These are phyloP conservation scores for Acrobasis consociella DNA, from an alignment of 2,888 invertebrate genomes.

Conservation along the genomic window DNA sequence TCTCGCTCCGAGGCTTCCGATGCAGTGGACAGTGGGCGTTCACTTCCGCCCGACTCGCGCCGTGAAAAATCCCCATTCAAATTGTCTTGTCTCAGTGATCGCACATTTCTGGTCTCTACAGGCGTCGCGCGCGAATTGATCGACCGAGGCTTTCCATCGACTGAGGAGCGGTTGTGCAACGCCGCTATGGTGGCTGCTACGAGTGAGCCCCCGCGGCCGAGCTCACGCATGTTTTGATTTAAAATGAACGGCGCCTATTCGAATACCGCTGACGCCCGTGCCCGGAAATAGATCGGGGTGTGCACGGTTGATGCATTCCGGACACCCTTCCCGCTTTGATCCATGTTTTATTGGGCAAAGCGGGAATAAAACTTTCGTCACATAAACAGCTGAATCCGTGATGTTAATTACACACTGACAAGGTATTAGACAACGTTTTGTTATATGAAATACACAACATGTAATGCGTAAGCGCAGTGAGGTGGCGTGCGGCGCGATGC, in stretches of 20 bases:
- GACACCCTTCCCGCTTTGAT: slow-evolving; percentile 68
- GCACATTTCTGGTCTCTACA: slow-evolving; percentile 55
- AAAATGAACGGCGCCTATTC: slow-evolving; percentile 74
- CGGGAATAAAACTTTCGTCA: slow-evolving; percentile 38
- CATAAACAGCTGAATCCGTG: slow-evolving; percentile 29
- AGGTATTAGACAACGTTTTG: slow-evolving; percentile 37
- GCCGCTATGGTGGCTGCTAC: slow-evolving; percentile 83
- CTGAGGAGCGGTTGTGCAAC: slow-evolving; percentile 69
- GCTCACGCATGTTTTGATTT: slow-evolving; percentile 80
- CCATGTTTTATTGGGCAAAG: slow-evolving; percentile 54
- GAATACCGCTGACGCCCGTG: slow-evolving; percentile 74
- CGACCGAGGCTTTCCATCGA: slow-evolving; percentile 60
- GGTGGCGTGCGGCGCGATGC: slow-evolving; percentile 55
- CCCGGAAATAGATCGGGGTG: slow-evolving; percentile 78
- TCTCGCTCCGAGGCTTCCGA: slow-evolving; percentile 77
- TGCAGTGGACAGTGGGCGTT: slow-evolving; percentile 75
- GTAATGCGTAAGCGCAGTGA: slow-evolving; percentile 47
- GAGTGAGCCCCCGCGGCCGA: slow-evolving; percentile 81
- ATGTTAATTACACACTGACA: slow-evolving; percentile 36
- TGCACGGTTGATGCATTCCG: slow-evolving; percentile 71
- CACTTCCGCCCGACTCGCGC: slow-evolving; percentile 68
- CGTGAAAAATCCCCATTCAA: slow-evolving; percentile 53
- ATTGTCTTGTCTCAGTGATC: slow-evolving; percentile 51
- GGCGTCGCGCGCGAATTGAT: slow-evolving; percentile 58
- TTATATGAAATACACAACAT: slow-evolving; percentile 43